A percentile compares a stretch with the other conserved stretches of the same genome.
Conservation (phyloP, 2,113 vertebrate species). For the Urocynchramus pylzowi region DNA sequence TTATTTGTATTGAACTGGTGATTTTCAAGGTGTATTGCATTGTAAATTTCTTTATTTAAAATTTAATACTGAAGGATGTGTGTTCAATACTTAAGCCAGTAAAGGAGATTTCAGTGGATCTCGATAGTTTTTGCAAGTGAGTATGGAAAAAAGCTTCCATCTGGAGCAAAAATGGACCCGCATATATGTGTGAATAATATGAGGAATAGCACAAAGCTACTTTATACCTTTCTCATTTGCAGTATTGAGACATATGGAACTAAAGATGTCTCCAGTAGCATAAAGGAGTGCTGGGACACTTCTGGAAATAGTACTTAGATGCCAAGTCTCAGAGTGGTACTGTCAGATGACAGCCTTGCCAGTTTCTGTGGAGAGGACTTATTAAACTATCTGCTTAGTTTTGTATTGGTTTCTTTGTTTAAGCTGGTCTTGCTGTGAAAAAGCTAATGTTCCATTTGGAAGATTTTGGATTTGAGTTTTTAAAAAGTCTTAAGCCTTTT, state of each 20-base stretch:
- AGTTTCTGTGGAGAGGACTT: neutral
- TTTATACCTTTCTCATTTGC: neutral
- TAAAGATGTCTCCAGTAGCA: neutral
- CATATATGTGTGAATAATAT: neutral
- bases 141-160: neutral
- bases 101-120: neutral
- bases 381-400: neutral
- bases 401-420: neutral
- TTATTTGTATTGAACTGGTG: neutral
- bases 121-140: neutral
- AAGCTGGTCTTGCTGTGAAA: neutral
- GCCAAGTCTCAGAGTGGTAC: neutral
- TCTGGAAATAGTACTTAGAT: neutral
- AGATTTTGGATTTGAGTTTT: neutral
- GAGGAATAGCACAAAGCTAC: neutral
- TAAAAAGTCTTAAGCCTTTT: neutral
- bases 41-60: neutral
- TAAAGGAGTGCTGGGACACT: neutral
- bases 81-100: neutral
- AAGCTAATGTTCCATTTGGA: neutral
- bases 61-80: neutral
- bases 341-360: neutral
- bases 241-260: neutral
- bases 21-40: neutral
- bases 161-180: neutral